Evolutionary conservation across 2,797 vertebrate genomes (phyloP), one percentile per base, ranked within the genome.

Genomic region (Bradypodion pumilum): DNA sequence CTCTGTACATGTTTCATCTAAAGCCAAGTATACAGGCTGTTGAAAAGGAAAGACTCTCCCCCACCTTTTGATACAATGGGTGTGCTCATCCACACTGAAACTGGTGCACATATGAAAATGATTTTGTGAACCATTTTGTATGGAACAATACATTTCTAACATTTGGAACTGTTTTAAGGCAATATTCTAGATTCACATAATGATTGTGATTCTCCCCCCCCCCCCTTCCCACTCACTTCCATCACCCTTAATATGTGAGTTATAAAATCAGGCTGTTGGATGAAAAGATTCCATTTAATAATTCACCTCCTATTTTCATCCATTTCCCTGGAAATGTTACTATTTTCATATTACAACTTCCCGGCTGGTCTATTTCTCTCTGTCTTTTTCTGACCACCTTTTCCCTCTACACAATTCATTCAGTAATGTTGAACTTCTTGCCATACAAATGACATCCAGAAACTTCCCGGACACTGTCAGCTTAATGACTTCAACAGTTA

Each of bases 111-210:
- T 0, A 0, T 82, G 83, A 87, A 84, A 89, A 37, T 86, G 62
- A 84, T 88, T 88, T 89, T 25, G 66, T 69, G 60, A 77, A 63
- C 87, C 81, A n/a, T 42, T 79, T 88, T n/a, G 0, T 56, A n/a
- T 37, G 52, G 81, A 91, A 85, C 40, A 91, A 82, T 37, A 73
- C 9, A 65, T 35, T 88, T 89, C 60, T 86, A 76, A 85, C 85
- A 82, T 92, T 92, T 90, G 83, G 83, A 91, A 88, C 40, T 82
- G 32, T 65, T 91, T 93, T 89, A 87, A 87, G 82, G 52, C 19
- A 74, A 9, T 72, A 83, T 56, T 44, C 0, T n/a, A 84, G 84
- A 80, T 85, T 92, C 60, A 3, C 60, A 79, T 19, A n/a, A 80
- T 81, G 68, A 91, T 0, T 13, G 79, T 83, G 59, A 88, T 78